These are phyloP conservation scores for Eleutherodactylus coqui DNA, from an alignment of 2,797 vertebrate genomes.

Conservation along the genomic window DNA sequence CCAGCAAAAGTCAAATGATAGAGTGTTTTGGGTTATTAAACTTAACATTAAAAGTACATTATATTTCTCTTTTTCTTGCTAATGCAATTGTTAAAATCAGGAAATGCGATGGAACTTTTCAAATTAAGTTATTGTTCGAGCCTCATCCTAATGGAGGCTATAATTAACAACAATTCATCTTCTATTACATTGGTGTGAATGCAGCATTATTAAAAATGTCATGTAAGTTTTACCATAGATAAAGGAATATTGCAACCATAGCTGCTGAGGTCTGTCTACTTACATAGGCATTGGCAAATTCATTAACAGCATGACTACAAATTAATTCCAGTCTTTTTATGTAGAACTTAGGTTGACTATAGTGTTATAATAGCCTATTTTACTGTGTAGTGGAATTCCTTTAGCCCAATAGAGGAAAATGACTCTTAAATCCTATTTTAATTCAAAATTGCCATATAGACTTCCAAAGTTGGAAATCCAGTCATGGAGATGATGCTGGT, in stretches of 20 bases:
- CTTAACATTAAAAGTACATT: conserved; percentile 63
- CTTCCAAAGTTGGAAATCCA: not conserved
- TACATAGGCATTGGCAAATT: not conserved
- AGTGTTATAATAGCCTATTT: too few species aligned
- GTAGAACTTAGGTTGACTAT: not conserved
- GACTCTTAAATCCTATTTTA: not conserved
- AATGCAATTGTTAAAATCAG: conserved; percentile 56
- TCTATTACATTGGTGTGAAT: conserved; percentile 26
- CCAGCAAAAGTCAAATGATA: conserved; percentile 61
- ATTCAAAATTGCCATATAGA: not conserved
- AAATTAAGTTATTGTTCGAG: conserved; percentile 54
- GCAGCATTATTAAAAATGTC: conserved; percentile 39
- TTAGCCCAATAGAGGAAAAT: too few species aligned
- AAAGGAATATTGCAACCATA: conserved; percentile 4
- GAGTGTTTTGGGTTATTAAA: conserved; percentile 62
- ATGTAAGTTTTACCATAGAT: conserved; percentile 15
- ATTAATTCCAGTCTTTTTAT: not conserved
- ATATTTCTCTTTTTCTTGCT: conserved; percentile 55
- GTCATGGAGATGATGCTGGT: not conserved
- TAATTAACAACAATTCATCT: conserved; percentile 54
- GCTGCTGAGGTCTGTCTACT: not conserved
- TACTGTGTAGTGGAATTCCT: too few species aligned
- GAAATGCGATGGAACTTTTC: conserved; percentile 53
- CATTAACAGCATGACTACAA: not conserved
- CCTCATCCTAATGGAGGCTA: conserved; percentile 45